Percentiles rank a stretch among this genome's conserved stretches.
These are phyloP conservation scores for Siniperca scherzeri DNA, from an alignment of 2,797 vertebrate genomes.

Conservation along the genomic window DNA sequence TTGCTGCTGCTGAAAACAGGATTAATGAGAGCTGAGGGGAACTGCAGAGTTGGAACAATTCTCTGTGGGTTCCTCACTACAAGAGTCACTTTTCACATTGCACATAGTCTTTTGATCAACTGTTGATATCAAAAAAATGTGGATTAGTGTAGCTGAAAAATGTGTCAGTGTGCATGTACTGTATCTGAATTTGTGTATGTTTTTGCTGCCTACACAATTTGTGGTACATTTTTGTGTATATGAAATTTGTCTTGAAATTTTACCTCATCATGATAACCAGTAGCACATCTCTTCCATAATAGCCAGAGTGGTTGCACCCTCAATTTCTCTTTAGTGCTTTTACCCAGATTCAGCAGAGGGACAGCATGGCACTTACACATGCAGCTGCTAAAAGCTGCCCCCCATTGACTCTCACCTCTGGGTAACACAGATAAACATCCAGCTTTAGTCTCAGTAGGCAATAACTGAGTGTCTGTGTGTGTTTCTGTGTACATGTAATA, in stretches of 20 bases:
- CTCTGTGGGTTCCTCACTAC: background rate
- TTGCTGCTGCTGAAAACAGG: constrained; percentile 4
- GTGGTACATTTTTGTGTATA: constrained; percentile 9
- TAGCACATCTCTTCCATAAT: constrained; percentile 53
- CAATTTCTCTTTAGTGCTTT: constrained; percentile 68
- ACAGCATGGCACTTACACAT: constrained; percentile 65
- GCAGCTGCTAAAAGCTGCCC: constrained; percentile 82
- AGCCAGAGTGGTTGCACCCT: constrained; percentile 64
- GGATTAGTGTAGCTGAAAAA: background rate
- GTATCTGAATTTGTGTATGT: background rate
- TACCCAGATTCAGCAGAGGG: constrained; percentile 66
- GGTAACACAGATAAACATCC: constrained; percentile 77
- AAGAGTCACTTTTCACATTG: background rate
- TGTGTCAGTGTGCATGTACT: background rate
- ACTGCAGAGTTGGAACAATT: background rate
- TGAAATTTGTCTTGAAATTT: constrained; percentile 41
- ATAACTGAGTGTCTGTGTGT: constrained; percentile 27
- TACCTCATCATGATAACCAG: constrained; percentile 52
- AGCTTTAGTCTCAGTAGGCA: constrained; percentile 57
- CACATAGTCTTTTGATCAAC: constrained; percentile 2
- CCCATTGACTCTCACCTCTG: constrained; percentile 75
- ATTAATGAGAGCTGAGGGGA: background rate
- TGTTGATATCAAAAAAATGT: constrained; percentile 18
- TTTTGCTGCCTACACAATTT: background rate
- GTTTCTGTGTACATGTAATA: constrained; percentile 40